Percentiles rank a stretch among this genome's conserved stretches.
phyloP scores from a whole-genome alignment of 2,113 vertebrate species.

The Colius striatus region DNA sequence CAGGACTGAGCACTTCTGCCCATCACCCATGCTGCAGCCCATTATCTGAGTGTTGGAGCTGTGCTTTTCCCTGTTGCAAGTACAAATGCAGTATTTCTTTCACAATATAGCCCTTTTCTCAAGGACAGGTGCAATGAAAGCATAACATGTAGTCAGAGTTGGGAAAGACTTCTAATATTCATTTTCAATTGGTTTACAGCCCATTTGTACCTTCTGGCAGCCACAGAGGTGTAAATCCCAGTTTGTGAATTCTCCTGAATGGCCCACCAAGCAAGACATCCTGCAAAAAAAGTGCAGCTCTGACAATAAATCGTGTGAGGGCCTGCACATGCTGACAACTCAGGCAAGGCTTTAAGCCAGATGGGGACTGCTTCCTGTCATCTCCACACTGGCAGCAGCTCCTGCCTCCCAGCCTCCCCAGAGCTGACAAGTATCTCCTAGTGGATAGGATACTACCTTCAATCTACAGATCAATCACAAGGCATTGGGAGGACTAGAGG shows the following conservation, averaged over 20 bases:
- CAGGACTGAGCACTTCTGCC: neutral
- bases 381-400: neutral
- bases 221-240: neutral
- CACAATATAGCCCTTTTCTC: neutral
- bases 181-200: neutral
- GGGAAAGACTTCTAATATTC: neutral
- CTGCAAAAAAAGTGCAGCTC: neutral
- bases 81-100: neutral
- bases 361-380: neutral
- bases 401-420: neutral
- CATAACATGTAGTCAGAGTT: neutral
- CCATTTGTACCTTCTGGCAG: neutral
- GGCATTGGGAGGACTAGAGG: accelerated
- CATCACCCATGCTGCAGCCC: neutral
- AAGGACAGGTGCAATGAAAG: neutral
- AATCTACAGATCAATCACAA: accelerated
- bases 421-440: neutral
- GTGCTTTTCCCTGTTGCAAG: neutral
- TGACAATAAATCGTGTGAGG: neutral
- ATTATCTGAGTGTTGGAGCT: neutral
- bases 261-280: neutral
- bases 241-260: neutral
- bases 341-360: neutral
- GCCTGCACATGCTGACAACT: accelerated
- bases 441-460: neutral